Evolutionary conservation across 2,113 vertebrate species (phyloP), one percentile per base, ranked within the genome.

Genomic region (Cepphus grylle): DNA sequence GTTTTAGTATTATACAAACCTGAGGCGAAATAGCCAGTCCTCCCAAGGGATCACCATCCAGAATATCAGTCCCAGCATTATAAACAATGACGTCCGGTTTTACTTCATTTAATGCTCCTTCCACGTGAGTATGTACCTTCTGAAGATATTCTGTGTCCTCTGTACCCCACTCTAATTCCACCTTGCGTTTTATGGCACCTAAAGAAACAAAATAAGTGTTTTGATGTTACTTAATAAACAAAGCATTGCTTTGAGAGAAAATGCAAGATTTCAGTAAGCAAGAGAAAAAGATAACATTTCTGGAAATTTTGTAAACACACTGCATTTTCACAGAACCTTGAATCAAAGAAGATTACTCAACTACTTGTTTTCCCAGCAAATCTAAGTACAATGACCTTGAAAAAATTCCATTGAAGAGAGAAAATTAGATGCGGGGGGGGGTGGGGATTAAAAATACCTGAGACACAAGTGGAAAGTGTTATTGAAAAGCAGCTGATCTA

Each of bases 101-200:
- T 34, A 98, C 92, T 88, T 99, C 99, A 8, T 98, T 98, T 85
- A 99, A 96, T 2, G 99, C 98, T 34, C 97, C 98, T 62, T 98
- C 98, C 49, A 98, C 95, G 6, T 99, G 99, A 34, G 98, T 97
- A 86, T 99, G 98, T 27, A 99, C 99, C 80, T 99, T 99, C 79
- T 98, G 97, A 56, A 99, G 98, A 94, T 99, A 99, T 70, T 99
- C 99, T 0, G 89, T 91, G 32, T 99, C 99, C 92, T 99, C 99
- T 0, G 99, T 99, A 53, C 99, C 99, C 99, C 99, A 99, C 66
- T 99, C 99, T 93, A 99, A 96, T 63, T 99, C 99, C 94, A 99
- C 98, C 81, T 98, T 99, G 85, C 99, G 98, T 82, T 98, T 98
- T 95, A 99, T 99, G 93, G 99, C 99, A 93, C 98, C 99, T 99